Evolutionary conservation across 1,140 invertebrate species (phyloP).

Genomic region (Drosophila bipectinata): DNA sequence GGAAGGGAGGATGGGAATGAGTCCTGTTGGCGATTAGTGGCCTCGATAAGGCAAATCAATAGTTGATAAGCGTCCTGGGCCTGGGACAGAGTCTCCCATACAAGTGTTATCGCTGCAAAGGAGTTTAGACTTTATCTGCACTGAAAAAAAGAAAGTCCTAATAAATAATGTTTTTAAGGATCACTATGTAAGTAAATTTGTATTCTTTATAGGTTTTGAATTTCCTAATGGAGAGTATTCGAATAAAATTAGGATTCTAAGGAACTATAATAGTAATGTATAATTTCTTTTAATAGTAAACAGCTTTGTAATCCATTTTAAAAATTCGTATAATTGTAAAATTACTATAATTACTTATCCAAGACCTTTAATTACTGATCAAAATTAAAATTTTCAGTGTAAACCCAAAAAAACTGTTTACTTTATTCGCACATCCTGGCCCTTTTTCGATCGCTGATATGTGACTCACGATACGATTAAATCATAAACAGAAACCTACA

Average conservation of each 20-base stretch:
- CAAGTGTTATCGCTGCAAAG: constrained; percentile 21
- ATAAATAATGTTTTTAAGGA: neutral
- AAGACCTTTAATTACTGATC: too few relatives aligned
- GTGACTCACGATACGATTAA: neutral
- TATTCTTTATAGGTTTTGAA: too few relatives aligned
- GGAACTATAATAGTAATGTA: too few relatives aligned
- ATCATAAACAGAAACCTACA: constrained; percentile 16
- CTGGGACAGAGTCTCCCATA: neutral
- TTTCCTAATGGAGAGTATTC: too few relatives aligned
- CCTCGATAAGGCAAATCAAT: constrained; percentile 51
- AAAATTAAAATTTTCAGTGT: neutral
- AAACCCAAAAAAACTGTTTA: neutral
- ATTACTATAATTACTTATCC: too few relatives aligned
- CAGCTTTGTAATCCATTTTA: too few relatives aligned
- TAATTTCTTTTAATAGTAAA: too few relatives aligned
- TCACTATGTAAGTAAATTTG: neutral
- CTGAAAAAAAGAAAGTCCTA: neutral
- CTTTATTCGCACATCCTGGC: constrained; percentile 25
- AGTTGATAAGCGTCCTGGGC: constrained; percentile 44
- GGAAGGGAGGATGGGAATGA: constrained; percentile 28
- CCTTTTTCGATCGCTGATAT: constrained; percentile 1
- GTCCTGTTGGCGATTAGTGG: constrained; percentile 46
- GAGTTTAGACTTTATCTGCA: constrained; percentile 27
- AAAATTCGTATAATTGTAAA: too few relatives aligned
- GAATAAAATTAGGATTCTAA: too few relatives aligned